Conservation (phyloP, 2,113 vertebrate species). For the Capreolus pygargus region DNA sequence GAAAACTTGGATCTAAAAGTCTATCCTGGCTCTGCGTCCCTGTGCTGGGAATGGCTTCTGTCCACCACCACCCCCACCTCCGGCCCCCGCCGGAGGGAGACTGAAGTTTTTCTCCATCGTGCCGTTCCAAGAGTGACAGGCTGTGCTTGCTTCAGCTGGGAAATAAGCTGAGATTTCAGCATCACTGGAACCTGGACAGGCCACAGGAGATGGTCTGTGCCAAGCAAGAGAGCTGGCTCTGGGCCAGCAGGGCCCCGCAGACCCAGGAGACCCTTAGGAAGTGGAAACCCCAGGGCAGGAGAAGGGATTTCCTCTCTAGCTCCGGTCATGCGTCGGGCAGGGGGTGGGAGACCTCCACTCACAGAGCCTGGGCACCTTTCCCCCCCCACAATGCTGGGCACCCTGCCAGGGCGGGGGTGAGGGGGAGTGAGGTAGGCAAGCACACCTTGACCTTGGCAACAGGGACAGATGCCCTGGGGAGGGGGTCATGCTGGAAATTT, state of each 20-base stretch:
- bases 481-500: not conserved
- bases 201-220: not conserved
- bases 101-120: not conserved
- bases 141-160: not conserved
- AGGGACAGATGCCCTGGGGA: not conserved
- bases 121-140: not conserved
- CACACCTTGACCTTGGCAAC: not conserved
- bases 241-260: not conserved
- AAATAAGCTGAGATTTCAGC: not conserved
- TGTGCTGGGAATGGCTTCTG: not conserved
- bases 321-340: not conserved
- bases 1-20: not conserved
- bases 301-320: not conserved
- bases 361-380: not conserved
- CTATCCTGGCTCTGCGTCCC: not conserved
- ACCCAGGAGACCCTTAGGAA: not conserved
- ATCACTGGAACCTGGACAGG: not conserved
- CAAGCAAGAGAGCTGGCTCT: not conserved
- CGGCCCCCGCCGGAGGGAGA: accelerated
- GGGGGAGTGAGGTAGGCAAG: not conserved
- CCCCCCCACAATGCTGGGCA: not conserved
- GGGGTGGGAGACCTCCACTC: not conserved
- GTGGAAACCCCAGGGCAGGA: not conserved
- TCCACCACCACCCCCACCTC: too few species aligned
- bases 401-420: not conserved